Evolutionary conservation across 2,113 vertebrate genomes (phyloP), one percentile per base, ranked within the genome.

Genomic region (Ursus arctos): DNA sequence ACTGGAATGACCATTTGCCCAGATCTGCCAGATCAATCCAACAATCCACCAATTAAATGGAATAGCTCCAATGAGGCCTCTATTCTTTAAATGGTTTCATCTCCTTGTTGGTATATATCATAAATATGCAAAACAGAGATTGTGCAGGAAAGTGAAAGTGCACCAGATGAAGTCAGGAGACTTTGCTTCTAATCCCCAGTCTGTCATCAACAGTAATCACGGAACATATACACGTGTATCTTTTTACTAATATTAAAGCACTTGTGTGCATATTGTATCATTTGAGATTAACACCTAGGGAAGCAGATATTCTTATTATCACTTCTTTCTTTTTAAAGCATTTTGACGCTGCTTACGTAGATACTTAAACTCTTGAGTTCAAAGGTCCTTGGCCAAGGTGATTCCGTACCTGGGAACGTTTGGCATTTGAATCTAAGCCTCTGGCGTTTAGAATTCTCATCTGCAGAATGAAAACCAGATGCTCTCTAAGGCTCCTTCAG

Each of bases 1-100:
- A 82, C 33, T 31, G 28, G 28, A 43, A 80, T 72, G 81, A 63
- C 7, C 24, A 43, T 87, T 87, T 94, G 28, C 21, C 31, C 15
- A 84, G 82, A 93, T 63, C 47, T 81, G 36, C 19, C 43, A 88
- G n/a, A 49, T 76, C 55, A 93, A 57, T 69, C 47, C 36, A 92
- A 96, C 21, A 51, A 33, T 5, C 11, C 87, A n/a, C 86, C 49
- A 97, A 33, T 71, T 80, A 59, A 91, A 47, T 89, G 33, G 11
- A 86, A 69, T 1, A 85, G 18, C 43, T 81, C 43, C 21, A 63
- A 4, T 28, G 33, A 92, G 13, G 49, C 51, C 61, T 33, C 47
- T 51, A 79, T 95, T 95, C 40, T 79, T 96, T 65, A 95, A 74
- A 96, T 85, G 55, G 31, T 55, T 79, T 95, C 14, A 57, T 49